These are phyloP conservation scores for Thunnus albacares DNA, from an alignment of 2,797 vertebrate species.

Conservation along the genomic window DNA sequence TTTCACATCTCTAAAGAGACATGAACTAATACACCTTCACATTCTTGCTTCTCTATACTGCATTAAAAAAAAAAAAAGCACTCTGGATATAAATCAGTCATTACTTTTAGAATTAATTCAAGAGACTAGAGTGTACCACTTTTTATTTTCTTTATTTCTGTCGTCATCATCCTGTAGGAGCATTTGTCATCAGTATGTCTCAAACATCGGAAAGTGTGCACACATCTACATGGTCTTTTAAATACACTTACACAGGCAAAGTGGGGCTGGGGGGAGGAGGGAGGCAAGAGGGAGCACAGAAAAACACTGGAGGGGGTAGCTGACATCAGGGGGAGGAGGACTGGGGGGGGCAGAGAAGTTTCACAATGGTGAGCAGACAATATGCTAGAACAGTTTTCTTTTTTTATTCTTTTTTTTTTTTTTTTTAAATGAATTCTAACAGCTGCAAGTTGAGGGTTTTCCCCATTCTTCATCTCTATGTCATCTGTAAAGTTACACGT, in stretches of 20 bases:
- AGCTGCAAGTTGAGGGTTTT: conserved; percentile 82
- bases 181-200: conserved; percentile 86
- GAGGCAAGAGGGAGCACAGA: conserved; percentile 80
- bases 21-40: too few relatives aligned
- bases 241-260: conserved; percentile 92
- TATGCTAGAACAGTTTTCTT: conserved; percentile 89
- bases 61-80: not conserved
- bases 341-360: conserved; percentile 79
- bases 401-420: conserved; percentile 13
- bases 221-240: conserved; percentile 90
- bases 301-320: conserved; percentile 90
- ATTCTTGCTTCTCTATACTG: too few relatives aligned
- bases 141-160: conserved; percentile 85
- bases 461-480: conserved; percentile 64
- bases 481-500: not conserved
- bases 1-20: not conserved
- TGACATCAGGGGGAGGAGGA: conserved; percentile 36
- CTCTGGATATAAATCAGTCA: not conserved
- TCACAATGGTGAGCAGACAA: conserved; percentile 92
- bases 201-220: conserved; percentile 90
- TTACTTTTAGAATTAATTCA: not conserved
- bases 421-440: conserved; percentile 78
- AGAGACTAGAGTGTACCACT: conserved; percentile 15
- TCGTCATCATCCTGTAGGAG: conserved; percentile 86
- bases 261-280: conserved; percentile 26